phyloP scores from a whole-genome alignment of 2,113 vertebrate species.

The Podarcis muralis region DNA sequence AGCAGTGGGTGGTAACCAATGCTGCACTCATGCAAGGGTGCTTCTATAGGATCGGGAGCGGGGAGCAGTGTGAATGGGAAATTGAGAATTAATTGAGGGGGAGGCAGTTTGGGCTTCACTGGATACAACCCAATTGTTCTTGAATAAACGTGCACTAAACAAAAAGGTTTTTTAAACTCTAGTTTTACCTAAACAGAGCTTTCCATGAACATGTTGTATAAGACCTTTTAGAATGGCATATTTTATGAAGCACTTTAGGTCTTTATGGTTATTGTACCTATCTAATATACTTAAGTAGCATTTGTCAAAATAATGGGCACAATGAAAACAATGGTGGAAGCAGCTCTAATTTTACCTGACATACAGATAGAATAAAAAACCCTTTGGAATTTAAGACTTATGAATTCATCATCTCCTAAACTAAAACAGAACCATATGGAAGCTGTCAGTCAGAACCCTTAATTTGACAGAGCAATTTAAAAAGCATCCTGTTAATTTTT shows the following conservation, averaged over 20 bases:
- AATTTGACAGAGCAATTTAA: conserved; percentile 51
- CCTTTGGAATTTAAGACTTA: conserved; percentile 28
- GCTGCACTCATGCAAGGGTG: not conserved
- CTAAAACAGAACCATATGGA: conserved; percentile 60
- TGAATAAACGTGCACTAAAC: not conserved
- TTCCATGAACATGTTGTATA: conserved; percentile 33
- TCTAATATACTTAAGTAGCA: conserved; percentile 22
- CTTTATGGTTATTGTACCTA: conserved; percentile 30
- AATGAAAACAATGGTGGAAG: conserved; percentile 50
- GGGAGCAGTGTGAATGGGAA: not conserved
- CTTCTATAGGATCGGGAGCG: not conserved
- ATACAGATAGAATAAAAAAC: conserved; percentile 50
- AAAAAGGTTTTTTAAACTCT: not conserved
- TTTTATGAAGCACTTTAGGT: conserved; percentile 43
- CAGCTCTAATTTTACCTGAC: conserved; percentile 43
- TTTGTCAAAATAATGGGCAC: conserved; percentile 51
- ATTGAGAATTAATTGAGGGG: not conserved
- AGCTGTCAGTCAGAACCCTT: conserved; percentile 53
- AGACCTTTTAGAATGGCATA: conserved; percentile 4
- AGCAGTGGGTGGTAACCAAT: not conserved
- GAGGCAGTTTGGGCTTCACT: not conserved
- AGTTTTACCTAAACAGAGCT: conserved; percentile 13
- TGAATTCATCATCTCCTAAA: conserved; percentile 54
- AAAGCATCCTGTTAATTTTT: conserved; percentile 58
- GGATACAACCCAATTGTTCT: not conserved